phyloP scores from a whole-genome alignment of 2,888 invertebrate genomes.

The Lampropteryx suffumata region DNA sequence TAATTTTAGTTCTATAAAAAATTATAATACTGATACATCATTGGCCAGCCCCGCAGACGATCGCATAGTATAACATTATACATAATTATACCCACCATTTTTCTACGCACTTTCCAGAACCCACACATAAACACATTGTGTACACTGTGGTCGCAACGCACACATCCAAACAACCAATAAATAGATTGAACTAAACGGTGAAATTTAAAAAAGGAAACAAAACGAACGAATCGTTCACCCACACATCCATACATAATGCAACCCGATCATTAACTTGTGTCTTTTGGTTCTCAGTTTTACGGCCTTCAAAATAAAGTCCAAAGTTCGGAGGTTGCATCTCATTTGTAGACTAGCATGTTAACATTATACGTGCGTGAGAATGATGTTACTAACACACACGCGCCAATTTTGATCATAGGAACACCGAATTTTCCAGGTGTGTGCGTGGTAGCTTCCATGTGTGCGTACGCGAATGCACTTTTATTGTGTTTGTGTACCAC shows the following conservation, averaged over 20 bases:
- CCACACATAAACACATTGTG: constrained; percentile 45
- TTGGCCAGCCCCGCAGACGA: constrained; percentile 21
- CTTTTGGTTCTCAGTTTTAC: constrained; percentile 42
- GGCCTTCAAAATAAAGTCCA: constrained; percentile 32
- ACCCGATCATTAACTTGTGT: constrained; percentile 69
- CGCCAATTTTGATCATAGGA: constrained; percentile 74
- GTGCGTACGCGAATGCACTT: constrained; percentile 65
- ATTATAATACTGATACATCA: constrained; percentile 6
- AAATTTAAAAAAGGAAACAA: constrained; percentile 82
- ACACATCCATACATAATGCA: constrained; percentile 70
- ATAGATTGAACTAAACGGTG: constrained; percentile 83
- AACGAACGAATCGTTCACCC: constrained; percentile 75
- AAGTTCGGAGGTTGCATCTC: constrained; percentile 39
- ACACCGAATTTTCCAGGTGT: constrained; percentile 71
- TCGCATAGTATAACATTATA: constrained; percentile 53
- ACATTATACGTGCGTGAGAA: constrained; percentile 73
- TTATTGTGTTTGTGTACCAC: constrained; percentile 58
- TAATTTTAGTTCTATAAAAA: too few relatives aligned
- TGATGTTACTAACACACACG: constrained; percentile 55
- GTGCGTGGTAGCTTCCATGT: constrained; percentile 47
- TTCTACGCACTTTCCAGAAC: constrained; percentile 77
- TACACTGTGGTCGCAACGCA: constrained; percentile 59
- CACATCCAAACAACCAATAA: constrained; percentile 74
- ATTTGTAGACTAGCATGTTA: constrained; percentile 71
- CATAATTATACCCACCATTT: constrained; percentile 72